Evolutionary conservation across 2,888 invertebrate genomes (phyloP).

Genomic region (Lepidocyrtinus sp.): DNA sequence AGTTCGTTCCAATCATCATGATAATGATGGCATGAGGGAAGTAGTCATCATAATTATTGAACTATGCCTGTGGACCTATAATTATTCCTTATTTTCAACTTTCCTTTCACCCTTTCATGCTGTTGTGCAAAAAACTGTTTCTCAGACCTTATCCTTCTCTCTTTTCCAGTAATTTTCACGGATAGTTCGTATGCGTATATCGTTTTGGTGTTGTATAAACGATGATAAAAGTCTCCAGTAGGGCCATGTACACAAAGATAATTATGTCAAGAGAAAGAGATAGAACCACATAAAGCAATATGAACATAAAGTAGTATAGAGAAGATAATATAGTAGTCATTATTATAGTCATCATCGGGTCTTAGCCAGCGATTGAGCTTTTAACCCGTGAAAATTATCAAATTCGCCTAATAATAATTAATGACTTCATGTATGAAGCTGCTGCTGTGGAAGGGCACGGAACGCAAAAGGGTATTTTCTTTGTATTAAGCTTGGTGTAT

Average conservation of each 20-base stretch:
- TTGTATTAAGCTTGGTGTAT: background rate
- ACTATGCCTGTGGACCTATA: slow-evolving; percentile 52
- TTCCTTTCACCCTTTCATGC: slow-evolving; percentile 25
- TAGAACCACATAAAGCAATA: slow-evolving; percentile 24
- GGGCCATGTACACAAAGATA: slow-evolving; percentile 27
- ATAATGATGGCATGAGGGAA: slow-evolving; percentile 16
- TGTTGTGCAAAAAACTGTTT: slow-evolving; percentile 23
- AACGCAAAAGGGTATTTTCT: background rate
- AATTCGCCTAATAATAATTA: slow-evolving; percentile 64
- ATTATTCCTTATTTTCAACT: slow-evolving; percentile 57
- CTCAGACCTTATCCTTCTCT: slow-evolving; percentile 30
- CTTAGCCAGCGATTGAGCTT: slow-evolving; percentile 45
- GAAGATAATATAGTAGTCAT: slow-evolving; percentile 31
- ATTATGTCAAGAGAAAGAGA: slow-evolving; percentile 31
- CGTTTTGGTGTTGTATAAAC: background rate
- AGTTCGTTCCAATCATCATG: slow-evolving; percentile 16
- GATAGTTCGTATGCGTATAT: background rate
- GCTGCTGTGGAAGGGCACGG: background rate
- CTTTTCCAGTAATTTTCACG: background rate
- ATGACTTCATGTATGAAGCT: slow-evolving; percentile 52
- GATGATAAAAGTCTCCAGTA: slow-evolving; percentile 23
- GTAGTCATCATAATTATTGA: slow-evolving; percentile 47
- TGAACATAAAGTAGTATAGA: slow-evolving; percentile 27
- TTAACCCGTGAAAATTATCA: slow-evolving; percentile 59
- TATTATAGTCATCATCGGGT: slow-evolving; percentile 40